These are phyloP conservation scores for Barnardius zonarius DNA, from an alignment of 2,113 vertebrate genomes.

Conservation along the genomic window DNA sequence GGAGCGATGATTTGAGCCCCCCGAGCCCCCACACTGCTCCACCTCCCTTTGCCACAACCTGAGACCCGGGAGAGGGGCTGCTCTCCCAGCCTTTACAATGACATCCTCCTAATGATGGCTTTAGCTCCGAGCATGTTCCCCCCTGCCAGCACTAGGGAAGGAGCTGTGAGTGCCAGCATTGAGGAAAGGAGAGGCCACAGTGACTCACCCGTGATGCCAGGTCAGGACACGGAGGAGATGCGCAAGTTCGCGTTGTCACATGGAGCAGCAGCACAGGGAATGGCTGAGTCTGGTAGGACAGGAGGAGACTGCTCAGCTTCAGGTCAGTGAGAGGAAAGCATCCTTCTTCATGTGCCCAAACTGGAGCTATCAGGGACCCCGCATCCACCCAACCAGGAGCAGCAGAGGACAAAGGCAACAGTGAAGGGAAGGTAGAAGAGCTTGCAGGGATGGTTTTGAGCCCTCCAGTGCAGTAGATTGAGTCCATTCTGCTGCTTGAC, in stretches of 20 bases:
- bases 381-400: neutral
- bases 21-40: accelerated
- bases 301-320: neutral
- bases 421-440: neutral
- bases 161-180: neutral
- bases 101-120: neutral
- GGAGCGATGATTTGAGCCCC: neutral
- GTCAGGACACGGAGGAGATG: neutral
- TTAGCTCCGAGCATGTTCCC: neutral
- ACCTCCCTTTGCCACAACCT: accelerated
- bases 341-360: neutral
- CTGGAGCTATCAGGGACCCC: no score
- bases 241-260: accelerated
- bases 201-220: neutral
- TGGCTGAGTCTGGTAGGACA: neutral
- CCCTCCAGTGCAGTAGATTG: neutral
- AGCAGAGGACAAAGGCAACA: neutral
- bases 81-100: neutral
- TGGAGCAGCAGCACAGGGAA: neutral
- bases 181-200: neutral
- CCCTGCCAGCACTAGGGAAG: neutral
- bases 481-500: neutral
- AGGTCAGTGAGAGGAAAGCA: neutral
- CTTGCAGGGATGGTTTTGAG: neutral
- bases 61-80: neutral